phyloP scores from a whole-genome alignment of 2,113 vertebrate species.

The Sialia sialis region DNA sequence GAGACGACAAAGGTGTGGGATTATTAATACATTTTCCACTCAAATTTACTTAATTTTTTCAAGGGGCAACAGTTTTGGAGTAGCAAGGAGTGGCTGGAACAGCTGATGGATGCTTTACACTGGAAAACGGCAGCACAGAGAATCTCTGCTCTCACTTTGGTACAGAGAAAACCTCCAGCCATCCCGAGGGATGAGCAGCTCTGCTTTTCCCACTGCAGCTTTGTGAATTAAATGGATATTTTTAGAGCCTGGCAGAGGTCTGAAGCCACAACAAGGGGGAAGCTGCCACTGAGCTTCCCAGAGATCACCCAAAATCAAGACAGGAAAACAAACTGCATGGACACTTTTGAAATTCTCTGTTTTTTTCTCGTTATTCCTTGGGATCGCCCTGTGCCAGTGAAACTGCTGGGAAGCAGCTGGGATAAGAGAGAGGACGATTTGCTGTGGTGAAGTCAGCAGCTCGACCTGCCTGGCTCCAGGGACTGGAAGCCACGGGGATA shows the following conservation, averaged over 20 bases:
- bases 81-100: background rate
- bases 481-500: background rate
- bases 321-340: rapidly evolving
- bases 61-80: background rate
- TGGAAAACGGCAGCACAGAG: rapidly evolving
- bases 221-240: background rate
- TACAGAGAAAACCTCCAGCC: background rate
- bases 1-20: background rate
- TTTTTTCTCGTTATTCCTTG: background rate
- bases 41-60: background rate
- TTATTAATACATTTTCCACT: background rate
- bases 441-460: background rate
- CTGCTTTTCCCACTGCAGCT: background rate
- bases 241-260: background rate
- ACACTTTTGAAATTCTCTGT: background rate
- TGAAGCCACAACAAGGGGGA: background rate
- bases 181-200: background rate
- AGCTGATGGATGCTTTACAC: background rate
- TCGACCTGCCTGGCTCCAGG: background rate
- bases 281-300: background rate
- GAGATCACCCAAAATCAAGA: background rate
- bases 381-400: rapidly evolving
- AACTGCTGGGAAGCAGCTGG: background rate
- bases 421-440: background rate
- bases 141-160: background rate